These are phyloP conservation scores for Spea hammondii DNA, from an alignment of 2,797 vertebrate genomes.

Conservation along the genomic window DNA sequence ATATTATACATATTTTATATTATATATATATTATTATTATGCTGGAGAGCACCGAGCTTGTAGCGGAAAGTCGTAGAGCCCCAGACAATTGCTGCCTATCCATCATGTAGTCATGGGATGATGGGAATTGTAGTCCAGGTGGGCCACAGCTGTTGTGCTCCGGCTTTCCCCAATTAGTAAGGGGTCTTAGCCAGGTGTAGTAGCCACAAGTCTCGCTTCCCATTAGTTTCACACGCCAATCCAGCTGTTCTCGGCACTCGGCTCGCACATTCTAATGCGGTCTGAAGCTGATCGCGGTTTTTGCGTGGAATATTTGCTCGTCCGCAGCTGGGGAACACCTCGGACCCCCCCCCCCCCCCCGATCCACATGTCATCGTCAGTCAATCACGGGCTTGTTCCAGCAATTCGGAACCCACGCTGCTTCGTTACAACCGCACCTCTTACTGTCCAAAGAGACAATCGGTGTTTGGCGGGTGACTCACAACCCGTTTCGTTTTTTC, in stretches of 20 bases:
- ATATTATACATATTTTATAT: no score
- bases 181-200: not conserved
- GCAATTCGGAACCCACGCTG: not conserved
- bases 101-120: no score
- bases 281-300: not conserved
- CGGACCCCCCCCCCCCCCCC: not conserved
- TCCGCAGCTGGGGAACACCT: not conserved
- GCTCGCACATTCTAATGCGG: not conserved
- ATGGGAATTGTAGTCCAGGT: no score
- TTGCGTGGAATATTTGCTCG: no score
- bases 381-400: not conserved
- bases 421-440: not conserved
- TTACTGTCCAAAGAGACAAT: not conserved
- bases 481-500: constrained; percentile 7
- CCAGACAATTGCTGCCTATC: no score
- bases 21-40: no score
- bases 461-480: not conserved
- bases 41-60: no score
- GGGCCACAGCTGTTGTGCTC: no score
- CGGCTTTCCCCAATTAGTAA: no score
- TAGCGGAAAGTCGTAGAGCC: no score
- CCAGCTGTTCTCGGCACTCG: not conserved
- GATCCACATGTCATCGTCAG: not conserved
- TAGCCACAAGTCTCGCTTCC: not conserved
- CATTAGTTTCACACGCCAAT: not conserved